phyloP scores from a whole-genome alignment of 35 echinoderm and acorn worm genomes.

The Apostichopus japonicus region DNA sequence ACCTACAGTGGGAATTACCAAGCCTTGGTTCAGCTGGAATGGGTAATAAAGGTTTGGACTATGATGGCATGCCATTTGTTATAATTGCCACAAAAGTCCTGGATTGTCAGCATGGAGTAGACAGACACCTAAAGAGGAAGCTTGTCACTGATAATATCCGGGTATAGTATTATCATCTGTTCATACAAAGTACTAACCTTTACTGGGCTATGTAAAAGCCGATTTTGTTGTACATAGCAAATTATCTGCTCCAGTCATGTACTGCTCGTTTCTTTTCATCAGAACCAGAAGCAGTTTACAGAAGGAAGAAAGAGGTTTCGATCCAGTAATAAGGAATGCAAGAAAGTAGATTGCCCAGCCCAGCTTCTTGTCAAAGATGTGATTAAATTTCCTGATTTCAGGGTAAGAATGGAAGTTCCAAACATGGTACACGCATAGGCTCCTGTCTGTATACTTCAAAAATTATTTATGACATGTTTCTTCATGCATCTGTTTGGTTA shows the following conservation, averaged over 20 bases:
- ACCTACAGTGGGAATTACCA: conserved; percentile 41
- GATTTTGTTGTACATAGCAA: background rate
- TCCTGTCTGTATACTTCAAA: too few species aligned
- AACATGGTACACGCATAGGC: too few species aligned
- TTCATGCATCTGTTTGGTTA: too few species aligned
- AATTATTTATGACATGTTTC: too few species aligned
- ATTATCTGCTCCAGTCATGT: too few species aligned
- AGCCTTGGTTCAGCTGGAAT: conserved; percentile 44
- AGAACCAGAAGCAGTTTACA: background rate
- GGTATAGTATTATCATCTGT: background rate
- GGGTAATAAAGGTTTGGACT: conserved; percentile 37
- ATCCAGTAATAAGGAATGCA: conserved; percentile 37
- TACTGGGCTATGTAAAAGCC: too few species aligned
- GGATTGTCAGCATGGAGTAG: conserved; percentile 52
- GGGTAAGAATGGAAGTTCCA: background rate
- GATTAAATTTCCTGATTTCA: conserved; percentile 29
- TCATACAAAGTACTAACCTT: too few species aligned
- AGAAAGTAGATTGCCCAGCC: conserved; percentile 38
- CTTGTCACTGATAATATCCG: background rate
- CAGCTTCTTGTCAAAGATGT: conserved; percentile 44
- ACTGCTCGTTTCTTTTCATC: background rate
- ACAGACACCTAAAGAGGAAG: conserved; percentile 47
- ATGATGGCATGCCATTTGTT: conserved; percentile 55
- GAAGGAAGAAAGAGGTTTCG: background rate
- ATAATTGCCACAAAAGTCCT: conserved; percentile 45